Base-by-base conservation (phyloP, 2,888 invertebrate species). In the Euclidia mi region DNA sequence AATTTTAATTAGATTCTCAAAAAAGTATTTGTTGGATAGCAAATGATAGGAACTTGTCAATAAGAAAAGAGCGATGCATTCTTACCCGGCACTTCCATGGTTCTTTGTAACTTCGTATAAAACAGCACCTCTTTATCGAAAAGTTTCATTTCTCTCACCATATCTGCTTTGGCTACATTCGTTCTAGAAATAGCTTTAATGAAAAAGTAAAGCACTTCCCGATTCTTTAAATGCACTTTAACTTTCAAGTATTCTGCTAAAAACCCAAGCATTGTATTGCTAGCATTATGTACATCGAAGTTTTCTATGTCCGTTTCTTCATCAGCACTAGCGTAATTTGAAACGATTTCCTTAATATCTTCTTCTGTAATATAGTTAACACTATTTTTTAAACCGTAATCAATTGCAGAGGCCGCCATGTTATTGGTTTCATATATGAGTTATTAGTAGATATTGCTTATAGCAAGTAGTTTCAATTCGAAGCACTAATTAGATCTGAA, bases 241-340 rank as follows among this genome's bases (percentile, higher is more conserved):
- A 94, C 69, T 80, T 85, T 93, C 86, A 87, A 90, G 71, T 94
- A 92, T 65, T 94, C 94, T n/a, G 87, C 78, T 20, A 92, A 63
- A 62, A 90, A 94, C 12, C 94, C 94, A 51, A 94, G 71, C 91
- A 94, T 92, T 72, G 89, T 90, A 9, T 89, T 85, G 74, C 91
- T 93, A 1, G 93, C 92, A 46, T 78, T 81, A 15, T 73, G 40
- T 7, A 90, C 61, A 18, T 38, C 53, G 66, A 85, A 92, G 15
- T 79, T 73, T 49, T 82, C 67, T 44, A 87, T 61, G 3, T 56
- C 28, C 17, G 63, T 62, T 15, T 79, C 71, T 50, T 81, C 67
- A 44, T 73, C 67, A 4, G 31, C 17, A 31, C 65, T 69, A 49
- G 71, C 76, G 66, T 76, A 83, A 52, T 74, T 82, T 28, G 68